Percentiles rank a stretch among this genome's conserved stretches.
phyloP scores from a whole-genome alignment of 2,888 invertebrate species.

The Ischnura elegans region DNA sequence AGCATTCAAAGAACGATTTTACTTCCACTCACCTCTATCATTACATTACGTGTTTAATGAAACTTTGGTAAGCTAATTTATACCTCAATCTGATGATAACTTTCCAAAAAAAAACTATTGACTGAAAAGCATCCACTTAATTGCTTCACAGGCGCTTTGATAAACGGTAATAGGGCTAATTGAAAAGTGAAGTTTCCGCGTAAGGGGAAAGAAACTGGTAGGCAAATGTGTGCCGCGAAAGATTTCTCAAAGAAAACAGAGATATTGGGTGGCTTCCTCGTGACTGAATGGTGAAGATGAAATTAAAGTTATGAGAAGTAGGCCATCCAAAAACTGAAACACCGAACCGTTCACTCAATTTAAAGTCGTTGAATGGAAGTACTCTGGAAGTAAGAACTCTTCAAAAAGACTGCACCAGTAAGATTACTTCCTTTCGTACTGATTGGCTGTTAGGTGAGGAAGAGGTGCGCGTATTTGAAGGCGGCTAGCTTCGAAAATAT shows the following conservation, averaged over 20 bases:
- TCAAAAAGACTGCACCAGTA: background rate
- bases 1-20: background rate
- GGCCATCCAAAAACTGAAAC: background rate
- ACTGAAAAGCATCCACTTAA: too few species aligned
- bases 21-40: too few species aligned
- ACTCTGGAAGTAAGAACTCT: background rate
- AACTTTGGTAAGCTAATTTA: too few species aligned
- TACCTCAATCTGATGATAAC: too few species aligned
- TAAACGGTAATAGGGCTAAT: too few species aligned
- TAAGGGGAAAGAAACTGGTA: background rate
- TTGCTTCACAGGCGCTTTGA: too few species aligned
- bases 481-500: background rate
- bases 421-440: background rate
- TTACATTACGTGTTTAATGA: too few species aligned
- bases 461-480: background rate
- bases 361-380: background rate
- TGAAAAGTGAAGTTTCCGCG: background rate
- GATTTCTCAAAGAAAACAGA: background rate
- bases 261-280: background rate
- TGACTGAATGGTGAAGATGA: background rate
- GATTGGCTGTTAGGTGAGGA: background rate
- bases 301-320: background rate
- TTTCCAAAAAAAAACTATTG: too few species aligned
- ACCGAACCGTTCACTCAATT: background rate
- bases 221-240: background rate